These are phyloP conservation scores for Epirrhoe tristata DNA, from an alignment of 2,888 invertebrate species.

Conservation along the genomic window DNA sequence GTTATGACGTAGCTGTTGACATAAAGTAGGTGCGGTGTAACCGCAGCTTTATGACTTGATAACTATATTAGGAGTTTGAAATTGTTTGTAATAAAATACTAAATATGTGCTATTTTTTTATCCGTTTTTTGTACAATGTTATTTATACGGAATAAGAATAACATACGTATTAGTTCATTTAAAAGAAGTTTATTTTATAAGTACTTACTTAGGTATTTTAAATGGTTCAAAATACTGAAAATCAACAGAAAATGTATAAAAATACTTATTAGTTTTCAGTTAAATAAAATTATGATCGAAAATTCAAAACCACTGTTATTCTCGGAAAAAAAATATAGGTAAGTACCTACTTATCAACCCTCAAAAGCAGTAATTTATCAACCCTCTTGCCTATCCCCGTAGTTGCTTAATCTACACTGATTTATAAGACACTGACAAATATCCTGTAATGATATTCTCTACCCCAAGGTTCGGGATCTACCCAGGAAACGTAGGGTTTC, in stretches of 20 bases:
- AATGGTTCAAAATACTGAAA: no score
- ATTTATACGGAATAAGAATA: no score
- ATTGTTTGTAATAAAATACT: conserved; percentile 14
- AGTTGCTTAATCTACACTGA: conserved; percentile 42
- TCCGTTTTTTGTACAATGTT: neutral
- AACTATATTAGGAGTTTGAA: conserved; percentile 15
- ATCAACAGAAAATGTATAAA: no score
- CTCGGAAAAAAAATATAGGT: conserved; percentile 18
- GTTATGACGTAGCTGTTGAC: conserved; percentile 14
- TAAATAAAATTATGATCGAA: no score
- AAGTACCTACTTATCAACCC: no score
- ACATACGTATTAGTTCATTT: no score
- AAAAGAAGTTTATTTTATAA: no score
- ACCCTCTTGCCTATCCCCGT: conserved; percentile 33
- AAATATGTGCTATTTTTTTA: conserved; percentile 14
- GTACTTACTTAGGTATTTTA: no score
- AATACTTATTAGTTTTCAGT: no score
- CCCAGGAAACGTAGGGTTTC: neutral
- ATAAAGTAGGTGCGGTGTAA: conserved; percentile 12
- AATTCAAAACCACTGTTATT: no score
- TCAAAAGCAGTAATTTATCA: conserved; percentile 36
- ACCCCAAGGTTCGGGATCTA: neutral
- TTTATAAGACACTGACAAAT: conserved; percentile 37
- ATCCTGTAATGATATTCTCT: neutral
- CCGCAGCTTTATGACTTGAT: conserved; percentile 22